Conservation (phyloP, 2,797 vertebrate species). For the Fistularia commersonii region DNA sequence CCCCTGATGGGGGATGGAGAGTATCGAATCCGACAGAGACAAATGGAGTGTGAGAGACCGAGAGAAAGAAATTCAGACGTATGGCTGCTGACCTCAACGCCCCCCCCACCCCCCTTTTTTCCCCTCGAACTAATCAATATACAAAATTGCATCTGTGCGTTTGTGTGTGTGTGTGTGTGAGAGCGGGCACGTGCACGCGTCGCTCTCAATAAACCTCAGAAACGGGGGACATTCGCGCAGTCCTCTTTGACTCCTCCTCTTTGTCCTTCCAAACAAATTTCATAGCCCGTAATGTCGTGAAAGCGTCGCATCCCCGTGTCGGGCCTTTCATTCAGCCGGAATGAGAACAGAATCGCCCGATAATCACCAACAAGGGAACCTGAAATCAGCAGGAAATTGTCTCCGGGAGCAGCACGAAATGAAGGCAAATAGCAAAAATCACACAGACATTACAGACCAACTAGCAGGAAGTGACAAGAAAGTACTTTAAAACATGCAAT, state of each 20-base stretch:
- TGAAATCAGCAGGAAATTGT: too few species aligned
- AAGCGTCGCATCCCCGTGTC: too few species aligned
- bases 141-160: constrained; percentile 46
- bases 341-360: too few species aligned
- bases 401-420: too few species aligned
- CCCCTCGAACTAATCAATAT: constrained; percentile 57
- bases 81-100: constrained; percentile 74
- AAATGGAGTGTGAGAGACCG: constrained; percentile 72
- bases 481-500: too few species aligned
- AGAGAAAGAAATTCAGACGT: constrained; percentile 70
- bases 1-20: constrained; percentile 56
- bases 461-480: too few species aligned
- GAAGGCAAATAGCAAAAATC: too few species aligned
- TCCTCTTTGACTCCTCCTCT: constrained; percentile 34
- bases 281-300: too few species aligned
- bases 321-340: too few species aligned
- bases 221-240: constrained; percentile 56
- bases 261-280: constrained; percentile 37
- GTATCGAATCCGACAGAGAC: constrained; percentile 73
- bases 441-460: too few species aligned
- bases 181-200: constrained; percentile 35
- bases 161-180: constrained; percentile 19
- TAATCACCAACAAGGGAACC: too few species aligned
- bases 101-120: too few species aligned
- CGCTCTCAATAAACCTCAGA: constrained; percentile 55